phyloP scores from a whole-genome alignment of 1,140 invertebrate genomes.

The Himalopsyche phryganea region DNA sequence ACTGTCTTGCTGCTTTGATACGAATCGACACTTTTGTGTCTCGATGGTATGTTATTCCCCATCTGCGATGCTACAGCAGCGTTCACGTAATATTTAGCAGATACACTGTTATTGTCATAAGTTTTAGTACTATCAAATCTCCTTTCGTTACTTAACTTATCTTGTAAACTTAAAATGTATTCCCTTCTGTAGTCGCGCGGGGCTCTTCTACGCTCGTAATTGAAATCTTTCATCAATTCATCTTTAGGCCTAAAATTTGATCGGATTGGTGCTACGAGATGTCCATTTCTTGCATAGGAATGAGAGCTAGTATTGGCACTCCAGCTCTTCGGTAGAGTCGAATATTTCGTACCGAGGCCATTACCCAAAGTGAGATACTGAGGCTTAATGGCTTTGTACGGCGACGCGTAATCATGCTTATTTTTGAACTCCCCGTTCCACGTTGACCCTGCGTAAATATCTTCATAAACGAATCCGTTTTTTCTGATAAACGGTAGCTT shows the following conservation, averaged over 20 bases:
- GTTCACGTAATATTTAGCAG: too few species aligned
- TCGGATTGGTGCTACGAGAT: constrained; percentile 16
- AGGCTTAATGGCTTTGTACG: constrained; percentile 49
- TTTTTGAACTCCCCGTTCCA: constrained; percentile 42
- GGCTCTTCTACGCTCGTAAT: too few species aligned
- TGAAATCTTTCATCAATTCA: too few species aligned
- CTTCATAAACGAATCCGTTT: constrained; percentile 52
- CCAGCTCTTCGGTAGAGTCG: constrained; percentile 31
- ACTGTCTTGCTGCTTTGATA: too few species aligned
- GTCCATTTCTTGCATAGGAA: constrained; percentile 19
- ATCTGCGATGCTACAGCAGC: too few species aligned
- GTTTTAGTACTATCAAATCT: too few species aligned
- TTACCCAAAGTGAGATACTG: constrained; percentile 48
- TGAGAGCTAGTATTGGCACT: constrained; percentile 22
- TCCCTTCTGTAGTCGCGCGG: too few species aligned
- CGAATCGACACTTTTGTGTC: too few species aligned
- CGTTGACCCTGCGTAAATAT: constrained; percentile 44
- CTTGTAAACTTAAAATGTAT: too few species aligned
- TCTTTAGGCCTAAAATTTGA: background rate
- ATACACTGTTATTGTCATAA: too few species aligned
- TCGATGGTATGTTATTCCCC: too few species aligned
- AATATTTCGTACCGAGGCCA: constrained; percentile 37
- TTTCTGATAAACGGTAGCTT: constrained; percentile 31
- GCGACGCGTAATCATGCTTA: constrained; percentile 42
- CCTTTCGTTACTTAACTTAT: too few species aligned